Percentiles rank a stretch among this genome's conserved stretches.
These are phyloP conservation scores for Eunapius fragilis DNA, from an alignment of 37 sponge, comb jelly and placozoan genomes.

Conservation along the genomic window DNA sequence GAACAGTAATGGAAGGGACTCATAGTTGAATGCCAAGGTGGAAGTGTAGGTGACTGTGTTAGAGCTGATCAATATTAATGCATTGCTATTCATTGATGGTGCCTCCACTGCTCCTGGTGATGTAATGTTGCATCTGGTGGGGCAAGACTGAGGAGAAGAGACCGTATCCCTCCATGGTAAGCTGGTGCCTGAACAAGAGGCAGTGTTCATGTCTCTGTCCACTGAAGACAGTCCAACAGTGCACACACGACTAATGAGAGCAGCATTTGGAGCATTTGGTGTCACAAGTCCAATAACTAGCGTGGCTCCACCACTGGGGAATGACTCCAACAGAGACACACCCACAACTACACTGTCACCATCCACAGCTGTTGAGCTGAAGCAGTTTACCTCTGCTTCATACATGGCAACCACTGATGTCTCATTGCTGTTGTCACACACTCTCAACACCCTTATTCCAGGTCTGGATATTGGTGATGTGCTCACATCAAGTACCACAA, in stretches of 20 bases:
- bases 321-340: not conserved
- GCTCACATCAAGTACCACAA: not conserved
- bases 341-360: not conserved
- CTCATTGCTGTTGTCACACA: slow-evolving; percentile 6
- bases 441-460: not conserved
- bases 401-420: slow-evolving; percentile 1
- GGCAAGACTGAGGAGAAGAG: not conserved
- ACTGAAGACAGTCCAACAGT: slow-evolving; percentile 6
- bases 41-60: not conserved
- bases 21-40: not conserved
- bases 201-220: not conserved
- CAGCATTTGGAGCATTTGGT: too few relatives aligned
- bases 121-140: not conserved
- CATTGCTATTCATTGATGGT: not conserved
- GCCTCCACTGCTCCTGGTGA: not conserved
- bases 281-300: not conserved
- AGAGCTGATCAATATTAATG: not conserved
- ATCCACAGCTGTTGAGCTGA: not conserved
- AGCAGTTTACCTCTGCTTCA: slow-evolving; percentile 12
- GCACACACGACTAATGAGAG: not conserved
- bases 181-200: not conserved
- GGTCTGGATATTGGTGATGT: not conserved
- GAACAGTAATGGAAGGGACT: not conserved
- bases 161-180: not conserved
- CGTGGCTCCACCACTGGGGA: not conserved